Evolutionary conservation across 2,888 invertebrate species (phyloP).

Genomic region (Platycnemis pennipes): DNA sequence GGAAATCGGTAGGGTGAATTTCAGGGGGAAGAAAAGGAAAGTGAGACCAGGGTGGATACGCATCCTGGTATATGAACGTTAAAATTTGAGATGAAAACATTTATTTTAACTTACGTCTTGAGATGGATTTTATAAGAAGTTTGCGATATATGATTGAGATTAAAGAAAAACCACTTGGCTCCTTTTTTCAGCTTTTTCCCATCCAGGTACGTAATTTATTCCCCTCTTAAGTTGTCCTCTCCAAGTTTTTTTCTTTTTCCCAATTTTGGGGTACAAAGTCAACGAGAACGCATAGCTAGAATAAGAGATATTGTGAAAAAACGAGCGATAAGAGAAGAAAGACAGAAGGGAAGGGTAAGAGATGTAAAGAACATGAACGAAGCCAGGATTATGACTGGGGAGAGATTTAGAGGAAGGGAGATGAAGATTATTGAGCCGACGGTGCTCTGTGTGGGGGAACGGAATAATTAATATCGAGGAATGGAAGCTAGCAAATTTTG

Average conservation of each 20-base stretch:
- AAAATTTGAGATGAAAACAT: too few relatives aligned
- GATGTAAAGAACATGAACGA: neutral
- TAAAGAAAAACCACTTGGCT: neutral
- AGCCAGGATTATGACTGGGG: neutral
- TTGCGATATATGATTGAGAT: slow-evolving; percentile 18
- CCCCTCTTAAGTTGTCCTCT: too few relatives aligned
- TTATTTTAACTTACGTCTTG: neutral
- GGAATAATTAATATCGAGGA: slow-evolving; percentile 36
- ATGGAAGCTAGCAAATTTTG: slow-evolving; percentile 41
- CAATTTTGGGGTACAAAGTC: too few relatives aligned
- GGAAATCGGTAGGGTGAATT: neutral
- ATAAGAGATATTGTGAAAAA: neutral
- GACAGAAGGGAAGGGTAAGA: neutral
- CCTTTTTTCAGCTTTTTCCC: too few relatives aligned
- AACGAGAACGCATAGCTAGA: too few relatives aligned
- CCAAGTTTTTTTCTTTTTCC: neutral
- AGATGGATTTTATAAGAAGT: slow-evolving; percentile 56
- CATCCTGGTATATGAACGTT: neutral
- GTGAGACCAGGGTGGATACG: neutral
- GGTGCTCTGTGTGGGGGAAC: neutral
- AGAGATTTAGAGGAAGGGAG: neutral
- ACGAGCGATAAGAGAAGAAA: neutral
- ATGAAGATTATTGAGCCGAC: neutral
- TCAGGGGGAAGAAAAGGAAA: neutral
- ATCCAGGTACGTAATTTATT: too few relatives aligned